phyloP scores from a whole-genome alignment of 1,140 invertebrate genomes.

The Thalassaphorura encarpata region DNA sequence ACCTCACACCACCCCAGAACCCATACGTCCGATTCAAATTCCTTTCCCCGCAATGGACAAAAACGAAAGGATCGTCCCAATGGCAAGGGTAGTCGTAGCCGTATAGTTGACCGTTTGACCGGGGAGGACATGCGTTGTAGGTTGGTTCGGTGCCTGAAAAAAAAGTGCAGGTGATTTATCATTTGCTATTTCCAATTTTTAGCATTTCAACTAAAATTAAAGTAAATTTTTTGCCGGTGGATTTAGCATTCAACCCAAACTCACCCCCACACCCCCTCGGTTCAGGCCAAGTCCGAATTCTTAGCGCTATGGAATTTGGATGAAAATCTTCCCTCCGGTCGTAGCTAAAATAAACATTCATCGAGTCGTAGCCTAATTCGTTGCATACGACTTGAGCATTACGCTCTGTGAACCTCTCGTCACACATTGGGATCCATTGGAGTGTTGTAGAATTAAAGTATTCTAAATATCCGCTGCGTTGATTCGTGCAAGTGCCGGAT shows the following conservation, averaged over 20 bases:
- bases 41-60: constrained; percentile 77
- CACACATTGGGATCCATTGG: constrained; percentile 95
- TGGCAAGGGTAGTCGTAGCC: constrained; percentile 71
- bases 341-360: constrained; percentile 75
- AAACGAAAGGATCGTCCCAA: constrained; percentile 85
- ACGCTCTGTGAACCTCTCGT: constrained; percentile 82
- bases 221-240: no score
- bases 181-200: neutral
- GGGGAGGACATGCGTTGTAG: constrained; percentile 76
- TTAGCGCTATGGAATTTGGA: constrained; percentile 58
- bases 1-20: constrained; percentile 89
- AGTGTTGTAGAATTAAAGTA: constrained; percentile 88
- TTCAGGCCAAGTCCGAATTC: constrained; percentile 92
- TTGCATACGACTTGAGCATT: constrained; percentile 92
- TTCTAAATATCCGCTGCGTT: constrained; percentile 73
- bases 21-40: constrained; percentile 56
- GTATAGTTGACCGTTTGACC: constrained; percentile 79
- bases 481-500: constrained; percentile 33
- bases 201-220: neutral
- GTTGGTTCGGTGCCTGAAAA: constrained; percentile 66
- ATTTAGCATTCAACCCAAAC: no score
- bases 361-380: constrained; percentile 77
- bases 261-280: constrained; percentile 63
- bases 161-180: constrained; percentile 13
- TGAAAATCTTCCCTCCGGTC: constrained; percentile 72